These are phyloP conservation scores for Busseola fusca DNA, from an alignment of 2,888 invertebrate species.

Conservation along the genomic window DNA sequence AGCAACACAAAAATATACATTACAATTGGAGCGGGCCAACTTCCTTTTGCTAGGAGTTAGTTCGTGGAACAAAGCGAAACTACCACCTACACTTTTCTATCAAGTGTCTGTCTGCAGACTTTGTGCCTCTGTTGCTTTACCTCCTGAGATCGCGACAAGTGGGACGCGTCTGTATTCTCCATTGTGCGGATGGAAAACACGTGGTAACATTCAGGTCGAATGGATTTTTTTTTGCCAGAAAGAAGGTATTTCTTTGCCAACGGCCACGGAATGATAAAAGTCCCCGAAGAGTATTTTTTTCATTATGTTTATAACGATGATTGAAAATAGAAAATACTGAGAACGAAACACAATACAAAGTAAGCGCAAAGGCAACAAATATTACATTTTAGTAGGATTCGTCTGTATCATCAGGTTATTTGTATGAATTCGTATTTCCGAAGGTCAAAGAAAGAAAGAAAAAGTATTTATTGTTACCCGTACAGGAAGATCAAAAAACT, in stretches of 20 bases:
- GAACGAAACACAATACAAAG: slow-evolving; percentile 7
- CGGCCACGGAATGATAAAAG: slow-evolving; percentile 1
- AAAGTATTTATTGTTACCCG: too few relatives aligned
- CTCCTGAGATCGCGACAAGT: slow-evolving; percentile 59
- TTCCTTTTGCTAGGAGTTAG: slow-evolving; percentile 64
- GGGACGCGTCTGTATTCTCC: slow-evolving; percentile 43
- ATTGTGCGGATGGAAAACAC: slow-evolving; percentile 39
- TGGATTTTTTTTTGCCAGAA: not conserved
- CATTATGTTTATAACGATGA: slow-evolving; percentile 16
- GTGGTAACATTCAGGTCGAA: slow-evolving; percentile 23
- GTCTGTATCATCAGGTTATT: slow-evolving; percentile 1
- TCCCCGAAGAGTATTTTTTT: not conserved
- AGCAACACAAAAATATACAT: slow-evolving; percentile 61
- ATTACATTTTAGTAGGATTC: not conserved
- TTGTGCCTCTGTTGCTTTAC: slow-evolving; percentile 57
- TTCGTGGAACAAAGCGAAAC: slow-evolving; percentile 64
- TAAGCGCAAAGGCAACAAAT: slow-evolving; percentile 6
- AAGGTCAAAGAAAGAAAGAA: too few relatives aligned
- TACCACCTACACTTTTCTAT: slow-evolving; percentile 64
- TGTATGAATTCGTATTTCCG: not conserved
- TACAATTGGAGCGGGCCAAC: slow-evolving; percentile 54
- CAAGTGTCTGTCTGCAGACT: slow-evolving; percentile 65
- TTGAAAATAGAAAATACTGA: slow-evolving; percentile 18
- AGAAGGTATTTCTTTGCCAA: not conserved
- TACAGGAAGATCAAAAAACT: too few relatives aligned